Percentiles rank a stretch among this genome's conserved stretches.
phyloP scores from a whole-genome alignment of 1,140 invertebrate species.

The Bombus waltoni region DNA sequence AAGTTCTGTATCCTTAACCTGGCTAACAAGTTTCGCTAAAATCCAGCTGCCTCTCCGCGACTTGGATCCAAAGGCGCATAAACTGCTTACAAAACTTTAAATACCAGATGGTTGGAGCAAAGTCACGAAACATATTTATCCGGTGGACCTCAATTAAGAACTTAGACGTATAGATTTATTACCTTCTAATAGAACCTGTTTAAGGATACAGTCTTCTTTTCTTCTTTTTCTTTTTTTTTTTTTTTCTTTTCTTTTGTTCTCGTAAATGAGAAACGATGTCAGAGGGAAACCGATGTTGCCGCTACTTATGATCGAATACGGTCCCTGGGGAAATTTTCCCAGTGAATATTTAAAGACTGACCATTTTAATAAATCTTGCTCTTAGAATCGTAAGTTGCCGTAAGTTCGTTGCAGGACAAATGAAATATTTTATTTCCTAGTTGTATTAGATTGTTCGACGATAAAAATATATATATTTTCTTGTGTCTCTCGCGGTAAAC shows the following conservation, averaged over 20 bases:
- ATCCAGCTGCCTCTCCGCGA: not conserved
- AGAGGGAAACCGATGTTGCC: not conserved
- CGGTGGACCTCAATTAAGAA: not conserved
- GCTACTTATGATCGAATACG: not conserved
- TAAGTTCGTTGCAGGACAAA: not conserved
- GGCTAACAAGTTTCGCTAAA: constrained; percentile 17
- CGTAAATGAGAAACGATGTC: not conserved
- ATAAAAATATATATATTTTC: no score
- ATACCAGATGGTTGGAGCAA: not conserved
- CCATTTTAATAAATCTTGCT: not conserved
- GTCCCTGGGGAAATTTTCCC: no score
- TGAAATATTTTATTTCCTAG: not conserved
- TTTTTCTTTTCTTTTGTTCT: not conserved
- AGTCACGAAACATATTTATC: constrained; percentile 42
- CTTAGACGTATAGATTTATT: not conserved
- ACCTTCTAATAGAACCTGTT: constrained; percentile 17
- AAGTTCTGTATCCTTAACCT: constrained; percentile 41
- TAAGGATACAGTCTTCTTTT: not conserved
- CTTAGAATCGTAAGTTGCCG: no score
- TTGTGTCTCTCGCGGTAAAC: no score
- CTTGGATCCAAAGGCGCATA: not conserved
- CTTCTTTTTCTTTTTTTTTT: no score
- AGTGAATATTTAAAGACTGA: not conserved
- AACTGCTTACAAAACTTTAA: constrained; percentile 40
- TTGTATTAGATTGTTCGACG: not conserved